These are phyloP conservation scores for Eilema caniola DNA, from an alignment of 2,888 invertebrate species.

Conservation along the genomic window DNA sequence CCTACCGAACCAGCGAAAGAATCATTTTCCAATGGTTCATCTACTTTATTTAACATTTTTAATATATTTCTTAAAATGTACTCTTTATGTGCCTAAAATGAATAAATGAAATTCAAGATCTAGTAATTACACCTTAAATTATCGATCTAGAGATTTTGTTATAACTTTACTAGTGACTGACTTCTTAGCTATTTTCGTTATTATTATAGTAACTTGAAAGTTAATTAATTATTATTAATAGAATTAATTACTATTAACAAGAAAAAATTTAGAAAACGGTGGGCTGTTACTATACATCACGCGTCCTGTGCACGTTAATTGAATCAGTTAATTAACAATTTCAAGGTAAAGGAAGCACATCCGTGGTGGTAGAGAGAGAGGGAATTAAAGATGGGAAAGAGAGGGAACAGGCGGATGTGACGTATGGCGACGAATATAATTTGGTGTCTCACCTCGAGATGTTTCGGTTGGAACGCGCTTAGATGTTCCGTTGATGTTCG, in stretches of 20 bases:
- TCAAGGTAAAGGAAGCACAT: conserved; percentile 73
- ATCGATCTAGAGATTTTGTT: not conserved
- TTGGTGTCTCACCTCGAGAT: conserved; percentile 47
- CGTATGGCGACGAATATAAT: conserved; percentile 52
- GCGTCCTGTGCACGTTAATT: conserved; percentile 57
- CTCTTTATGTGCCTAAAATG: no score
- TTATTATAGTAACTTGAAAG: not conserved
- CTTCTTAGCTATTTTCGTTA: not conserved
- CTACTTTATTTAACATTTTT: no score
- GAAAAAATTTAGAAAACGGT: conserved; percentile 6
- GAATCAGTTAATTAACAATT: conserved; percentile 71
- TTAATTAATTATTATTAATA: not conserved
- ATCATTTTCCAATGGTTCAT: no score
- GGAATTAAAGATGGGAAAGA: conserved; percentile 45
- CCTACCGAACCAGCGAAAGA: no score
- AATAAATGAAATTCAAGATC: no score
- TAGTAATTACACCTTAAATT: no score
- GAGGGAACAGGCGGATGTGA: conserved; percentile 67
- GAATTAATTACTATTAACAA: not conserved
- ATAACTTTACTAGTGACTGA: not conserved
- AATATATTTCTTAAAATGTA: no score
- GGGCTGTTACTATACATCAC: conserved; percentile 41
- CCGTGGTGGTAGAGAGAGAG: conserved; percentile 52
- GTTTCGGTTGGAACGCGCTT: not conserved
- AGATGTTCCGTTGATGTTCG: not conserved